Evolutionary conservation across 2,888 invertebrate species (phyloP).

Genomic region (Andrena trimmerana): DNA sequence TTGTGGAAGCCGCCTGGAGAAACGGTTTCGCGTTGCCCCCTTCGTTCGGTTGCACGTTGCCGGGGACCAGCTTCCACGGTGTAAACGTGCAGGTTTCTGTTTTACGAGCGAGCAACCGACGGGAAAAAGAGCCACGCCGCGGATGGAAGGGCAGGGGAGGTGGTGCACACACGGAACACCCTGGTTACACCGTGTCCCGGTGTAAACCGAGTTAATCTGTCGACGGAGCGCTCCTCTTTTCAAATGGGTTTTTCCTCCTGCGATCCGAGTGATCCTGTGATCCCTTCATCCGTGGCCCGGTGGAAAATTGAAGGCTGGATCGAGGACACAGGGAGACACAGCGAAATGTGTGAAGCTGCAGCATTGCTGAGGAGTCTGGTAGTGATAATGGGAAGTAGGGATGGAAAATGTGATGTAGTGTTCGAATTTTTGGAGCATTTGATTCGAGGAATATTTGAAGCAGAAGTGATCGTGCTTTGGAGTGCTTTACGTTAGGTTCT

Average conservation of each 20-base stretch:
- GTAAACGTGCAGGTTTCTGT: slow-evolving; percentile 73
- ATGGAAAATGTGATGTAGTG: too few species aligned
- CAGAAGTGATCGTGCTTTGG: too few species aligned
- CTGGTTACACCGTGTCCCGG: slow-evolving; percentile 15
- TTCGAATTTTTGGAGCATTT: too few species aligned
- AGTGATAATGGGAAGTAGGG: too few species aligned
- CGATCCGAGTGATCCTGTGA: too few species aligned
- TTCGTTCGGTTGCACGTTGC: slow-evolving; percentile 29
- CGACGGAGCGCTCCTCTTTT: slow-evolving; percentile 6
- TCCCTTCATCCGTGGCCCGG: too few species aligned
- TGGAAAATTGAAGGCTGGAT: too few species aligned
- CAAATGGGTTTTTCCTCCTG: not conserved
- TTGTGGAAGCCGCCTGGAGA: slow-evolving; percentile 78
- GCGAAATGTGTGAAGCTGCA: too few species aligned
- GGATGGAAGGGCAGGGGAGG: not conserved
- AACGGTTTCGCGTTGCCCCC: slow-evolving; percentile 51
- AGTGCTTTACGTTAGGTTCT: too few species aligned
- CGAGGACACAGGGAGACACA: too few species aligned
- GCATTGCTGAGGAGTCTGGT: too few species aligned
- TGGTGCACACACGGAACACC: slow-evolving; percentile 11
- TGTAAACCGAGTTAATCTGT: slow-evolving; percentile 25
- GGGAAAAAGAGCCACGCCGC: slow-evolving; percentile 38
- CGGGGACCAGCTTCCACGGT: slow-evolving; percentile 38
- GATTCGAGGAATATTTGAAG: too few species aligned
- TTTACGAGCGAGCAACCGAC: slow-evolving; percentile 80